Percentiles rank a stretch among this genome's conserved stretches.
Evolutionary conservation across 2,113 vertebrate species (phyloP).

Genomic region (Lophura nycthemera): DNA sequence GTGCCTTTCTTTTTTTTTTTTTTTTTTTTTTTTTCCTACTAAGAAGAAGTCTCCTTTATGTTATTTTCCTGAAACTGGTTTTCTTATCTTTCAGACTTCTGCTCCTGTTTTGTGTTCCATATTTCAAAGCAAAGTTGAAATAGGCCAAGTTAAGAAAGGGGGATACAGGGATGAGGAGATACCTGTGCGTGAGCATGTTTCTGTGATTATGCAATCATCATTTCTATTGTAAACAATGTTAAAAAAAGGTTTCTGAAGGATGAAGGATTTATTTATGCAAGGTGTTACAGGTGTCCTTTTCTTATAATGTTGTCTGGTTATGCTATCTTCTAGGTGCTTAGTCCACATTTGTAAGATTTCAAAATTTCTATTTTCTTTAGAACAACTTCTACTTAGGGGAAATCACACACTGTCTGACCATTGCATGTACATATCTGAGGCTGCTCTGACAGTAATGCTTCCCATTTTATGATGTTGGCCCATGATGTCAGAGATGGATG

Average conservation of each 20-base stretch:
- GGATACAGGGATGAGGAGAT: background rate
- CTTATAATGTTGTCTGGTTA: background rate
- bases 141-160: background rate
- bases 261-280: background rate
- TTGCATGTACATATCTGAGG: background rate
- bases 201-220: background rate
- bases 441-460: too few relatives aligned
- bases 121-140: background rate
- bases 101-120: fast-evolving
- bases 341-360: background rate
- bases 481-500: too few relatives aligned
- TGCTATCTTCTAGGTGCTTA: background rate
- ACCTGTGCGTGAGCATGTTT: too few relatives aligned
- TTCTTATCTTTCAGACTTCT: background rate
- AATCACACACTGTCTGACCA: background rate
- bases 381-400: background rate
- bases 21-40: background rate
- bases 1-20: background rate
- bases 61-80: background rate
- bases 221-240: background rate
- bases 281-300: background rate
- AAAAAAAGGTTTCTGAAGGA: background rate
- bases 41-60: background rate
- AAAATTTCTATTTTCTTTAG: background rate
- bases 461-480: too few relatives aligned